A percentile compares a stretch with the other conserved stretches of the same genome.
phyloP scores from a whole-genome alignment of 2,888 invertebrate species.

The Ichneumoninae sp. region DNA sequence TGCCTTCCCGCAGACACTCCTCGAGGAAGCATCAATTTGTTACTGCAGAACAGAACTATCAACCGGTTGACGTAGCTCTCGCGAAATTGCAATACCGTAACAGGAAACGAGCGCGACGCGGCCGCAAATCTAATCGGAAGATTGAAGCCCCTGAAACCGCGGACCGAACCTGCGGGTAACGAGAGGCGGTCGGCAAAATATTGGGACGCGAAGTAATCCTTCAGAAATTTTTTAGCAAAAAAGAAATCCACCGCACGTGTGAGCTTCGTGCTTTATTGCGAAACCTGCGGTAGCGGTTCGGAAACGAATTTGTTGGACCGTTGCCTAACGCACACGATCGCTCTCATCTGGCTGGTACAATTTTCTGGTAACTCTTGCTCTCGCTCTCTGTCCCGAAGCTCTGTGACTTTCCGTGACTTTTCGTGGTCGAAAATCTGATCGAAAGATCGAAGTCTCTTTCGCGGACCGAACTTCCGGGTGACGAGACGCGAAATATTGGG shows the following conservation, averaged over 20 bases:
- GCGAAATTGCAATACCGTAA: slow-evolving; percentile 14
- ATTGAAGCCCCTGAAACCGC: slow-evolving; percentile 29
- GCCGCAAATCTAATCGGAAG: slow-evolving; percentile 47
- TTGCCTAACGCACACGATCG: slow-evolving; percentile 6
- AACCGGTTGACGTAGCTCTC: slow-evolving; percentile 55
- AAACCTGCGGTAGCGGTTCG: background rate
- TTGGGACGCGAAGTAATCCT: background rate
- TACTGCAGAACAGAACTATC: slow-evolving; percentile 67
- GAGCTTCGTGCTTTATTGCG: background rate
- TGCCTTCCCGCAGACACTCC: slow-evolving; percentile 60
- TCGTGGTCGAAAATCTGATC: slow-evolving; percentile 37
- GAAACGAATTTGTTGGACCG: background rate
- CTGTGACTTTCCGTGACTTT: slow-evolving; percentile 74
- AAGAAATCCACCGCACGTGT: background rate
- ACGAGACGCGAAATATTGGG: background rate
- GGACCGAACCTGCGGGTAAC: background rate
- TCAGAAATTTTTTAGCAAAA: background rate
- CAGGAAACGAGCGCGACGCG: slow-evolving; percentile 59
- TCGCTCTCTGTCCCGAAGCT: slow-evolving; percentile 72
- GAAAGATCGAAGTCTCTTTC: slow-evolving; percentile 31
- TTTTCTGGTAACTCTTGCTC: slow-evolving; percentile 64
- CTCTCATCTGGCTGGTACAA: slow-evolving; percentile 67
- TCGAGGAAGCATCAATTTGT: slow-evolving; percentile 81
- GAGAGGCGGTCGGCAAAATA: slow-evolving; percentile 12
- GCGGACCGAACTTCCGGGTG: background rate